Evolutionary conservation across 1,140 invertebrate genomes (phyloP).

Genomic region (Anastrepha obliqua): DNA sequence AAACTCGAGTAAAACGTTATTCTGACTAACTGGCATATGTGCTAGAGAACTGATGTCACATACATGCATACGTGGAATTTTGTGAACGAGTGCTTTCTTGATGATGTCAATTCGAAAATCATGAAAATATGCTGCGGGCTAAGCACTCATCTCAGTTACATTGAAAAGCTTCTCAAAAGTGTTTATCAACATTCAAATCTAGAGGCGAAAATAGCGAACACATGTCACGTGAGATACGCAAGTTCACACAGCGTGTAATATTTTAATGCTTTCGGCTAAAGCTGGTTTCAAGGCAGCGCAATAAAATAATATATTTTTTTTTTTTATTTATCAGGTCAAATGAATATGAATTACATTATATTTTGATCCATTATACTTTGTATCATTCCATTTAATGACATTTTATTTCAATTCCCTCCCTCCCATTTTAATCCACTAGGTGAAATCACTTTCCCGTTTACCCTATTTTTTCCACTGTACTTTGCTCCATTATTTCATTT

Average conservation of each 20-base stretch:
- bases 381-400: too few species aligned
- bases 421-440: too few species aligned
- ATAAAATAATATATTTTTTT: too few species aligned
- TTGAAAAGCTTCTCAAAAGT: constrained; percentile 28
- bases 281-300: too few species aligned
- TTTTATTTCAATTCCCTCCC: too few species aligned
- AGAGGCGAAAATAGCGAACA: background rate
- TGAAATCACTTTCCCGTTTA: too few species aligned
- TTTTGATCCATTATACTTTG: too few species aligned
- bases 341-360: too few species aligned
- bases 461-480: too few species aligned
- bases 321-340: too few species aligned
- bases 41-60: background rate
- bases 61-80: background rate
- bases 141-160: constrained; percentile 26
- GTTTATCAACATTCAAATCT: constrained; percentile 34
- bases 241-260: background rate
- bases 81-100: background rate
- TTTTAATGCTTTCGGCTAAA: too few species aligned
- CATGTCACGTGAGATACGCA: background rate
- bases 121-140: constrained; percentile 33
- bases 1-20: constrained; percentile 2
- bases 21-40: constrained; percentile 13
- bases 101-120: constrained; percentile 44
- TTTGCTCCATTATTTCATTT: too few species aligned